Evolutionary conservation across 1,140 invertebrate species (phyloP).

Genomic region (Drosophila seguyi): DNA sequence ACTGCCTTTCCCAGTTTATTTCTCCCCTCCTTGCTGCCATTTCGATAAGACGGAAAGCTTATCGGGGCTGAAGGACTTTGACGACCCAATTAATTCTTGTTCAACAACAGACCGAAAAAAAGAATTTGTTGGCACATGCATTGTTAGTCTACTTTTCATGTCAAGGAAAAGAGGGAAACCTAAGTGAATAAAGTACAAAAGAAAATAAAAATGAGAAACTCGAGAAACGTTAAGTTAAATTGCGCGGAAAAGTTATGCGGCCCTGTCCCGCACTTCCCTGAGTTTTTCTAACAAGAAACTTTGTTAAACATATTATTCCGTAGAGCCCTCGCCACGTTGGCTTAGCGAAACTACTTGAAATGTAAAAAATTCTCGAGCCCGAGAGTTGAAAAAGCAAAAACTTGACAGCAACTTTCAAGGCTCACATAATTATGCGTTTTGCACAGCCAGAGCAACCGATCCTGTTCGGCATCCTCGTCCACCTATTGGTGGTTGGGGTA

Average conservation of each 20-base stretch:
- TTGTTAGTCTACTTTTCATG: slow-evolving; percentile 46
- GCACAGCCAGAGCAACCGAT: slow-evolving; percentile 14
- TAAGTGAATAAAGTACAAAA: slow-evolving; percentile 45
- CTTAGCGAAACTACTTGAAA: slow-evolving; percentile 77
- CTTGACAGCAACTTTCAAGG: slow-evolving; percentile 71
- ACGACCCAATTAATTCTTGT: slow-evolving; percentile 74
- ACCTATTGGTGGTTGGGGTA: slow-evolving; percentile 23
- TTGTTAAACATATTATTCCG: slow-evolving; percentile 58
- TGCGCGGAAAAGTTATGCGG: slow-evolving; percentile 76
- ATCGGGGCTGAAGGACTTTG: slow-evolving; percentile 67
- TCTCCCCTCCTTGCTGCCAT: slow-evolving; percentile 30
- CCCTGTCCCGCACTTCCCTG: slow-evolving; percentile 1
- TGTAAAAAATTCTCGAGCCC: slow-evolving; percentile 70
- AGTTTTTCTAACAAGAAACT: slow-evolving; percentile 57
- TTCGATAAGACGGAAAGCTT: slow-evolving; percentile 67
- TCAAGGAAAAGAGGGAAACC: slow-evolving; percentile 1
- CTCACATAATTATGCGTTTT: slow-evolving; percentile 72
- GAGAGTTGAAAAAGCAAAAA: slow-evolving; percentile 57
- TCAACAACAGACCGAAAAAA: slow-evolving; percentile 37
- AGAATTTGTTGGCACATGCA: slow-evolving; percentile 52
- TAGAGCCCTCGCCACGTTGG: slow-evolving; percentile 58
- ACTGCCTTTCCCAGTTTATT: slow-evolving; percentile 3
- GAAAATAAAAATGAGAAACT: slow-evolving; percentile 49
- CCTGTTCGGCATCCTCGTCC: slow-evolving; percentile 32
- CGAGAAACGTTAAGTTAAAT: slow-evolving; percentile 73